Evolutionary conservation across 92 coral and sea anemone genomes (phyloP).

Genomic region (Actinernus sp.): DNA sequence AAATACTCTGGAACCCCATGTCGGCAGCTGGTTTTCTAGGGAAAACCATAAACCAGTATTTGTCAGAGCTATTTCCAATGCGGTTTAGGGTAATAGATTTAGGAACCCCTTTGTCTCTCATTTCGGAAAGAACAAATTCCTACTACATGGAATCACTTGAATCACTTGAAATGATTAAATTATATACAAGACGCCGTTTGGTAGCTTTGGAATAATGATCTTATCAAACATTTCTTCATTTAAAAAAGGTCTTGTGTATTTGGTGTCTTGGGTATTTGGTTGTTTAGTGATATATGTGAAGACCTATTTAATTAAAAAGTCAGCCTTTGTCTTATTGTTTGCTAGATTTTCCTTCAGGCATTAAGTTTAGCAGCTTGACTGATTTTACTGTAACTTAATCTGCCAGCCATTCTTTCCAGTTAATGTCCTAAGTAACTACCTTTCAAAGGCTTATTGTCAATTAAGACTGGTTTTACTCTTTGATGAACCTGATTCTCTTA

Average conservation of each 20-base stretch:
- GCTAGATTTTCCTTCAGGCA: neutral
- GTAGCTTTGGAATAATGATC: neutral
- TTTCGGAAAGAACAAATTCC: conserved; percentile 42
- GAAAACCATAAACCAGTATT: neutral
- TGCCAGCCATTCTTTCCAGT: neutral
- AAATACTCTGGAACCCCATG: too few species aligned
- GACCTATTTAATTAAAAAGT: neutral
- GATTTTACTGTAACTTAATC: neutral
- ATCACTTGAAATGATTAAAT: conserved; percentile 30
- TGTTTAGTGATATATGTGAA: neutral
- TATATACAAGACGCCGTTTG: conserved; percentile 23
- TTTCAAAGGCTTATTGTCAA: conserved; percentile 1
- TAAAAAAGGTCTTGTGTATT: too few species aligned
- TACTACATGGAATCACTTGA: conserved; percentile 41
- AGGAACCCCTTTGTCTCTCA: conserved; percentile 47
- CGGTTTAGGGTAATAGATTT: conserved; percentile 42
- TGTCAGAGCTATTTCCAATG: conserved; percentile 9
- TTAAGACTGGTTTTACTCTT: neutral
- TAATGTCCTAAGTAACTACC: neutral
- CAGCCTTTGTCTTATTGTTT: neutral
- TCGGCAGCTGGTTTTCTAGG: neutral
- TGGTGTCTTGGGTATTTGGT: neutral
- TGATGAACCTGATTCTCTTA: neutral
- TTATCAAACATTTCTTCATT: too few species aligned
- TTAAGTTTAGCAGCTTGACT: neutral